phyloP scores from a whole-genome alignment of 2,888 invertebrate species.

The Apodemia mormo region DNA sequence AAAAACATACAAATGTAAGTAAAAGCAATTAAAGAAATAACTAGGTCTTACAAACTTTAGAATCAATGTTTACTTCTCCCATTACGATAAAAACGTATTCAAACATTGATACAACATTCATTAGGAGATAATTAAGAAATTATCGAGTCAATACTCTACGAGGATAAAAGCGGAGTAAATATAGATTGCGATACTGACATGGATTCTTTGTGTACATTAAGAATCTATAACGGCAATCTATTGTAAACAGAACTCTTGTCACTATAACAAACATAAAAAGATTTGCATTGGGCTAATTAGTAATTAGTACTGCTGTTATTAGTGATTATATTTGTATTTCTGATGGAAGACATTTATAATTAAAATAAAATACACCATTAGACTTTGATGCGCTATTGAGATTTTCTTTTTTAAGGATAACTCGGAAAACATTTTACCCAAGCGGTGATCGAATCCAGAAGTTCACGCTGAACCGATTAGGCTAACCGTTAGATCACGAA shows the following conservation, averaged over 20 bases:
- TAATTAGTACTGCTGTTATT: too few species aligned
- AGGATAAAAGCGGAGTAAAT: constrained; percentile 4
- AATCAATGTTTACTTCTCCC: neutral
- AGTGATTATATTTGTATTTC: too few species aligned
- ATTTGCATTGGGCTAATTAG: too few species aligned
- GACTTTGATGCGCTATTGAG: too few species aligned
- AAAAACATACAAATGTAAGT: neutral
- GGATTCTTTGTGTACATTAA: neutral
- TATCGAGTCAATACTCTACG: neutral
- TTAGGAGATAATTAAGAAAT: constrained; percentile 16
- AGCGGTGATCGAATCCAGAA: too few species aligned
- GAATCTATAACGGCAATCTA: neutral
- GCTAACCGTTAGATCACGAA: too few species aligned
- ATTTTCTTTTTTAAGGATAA: too few species aligned
- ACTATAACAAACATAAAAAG: too few species aligned
- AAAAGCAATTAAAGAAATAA: constrained; percentile 3
- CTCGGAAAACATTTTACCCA: too few species aligned
- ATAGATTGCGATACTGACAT: constrained; percentile 2
- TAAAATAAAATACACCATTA: too few species aligned
- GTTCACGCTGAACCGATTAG: too few species aligned
- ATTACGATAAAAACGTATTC: constrained; percentile 3
- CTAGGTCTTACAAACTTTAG: constrained; percentile 4
- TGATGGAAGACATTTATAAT: too few species aligned
- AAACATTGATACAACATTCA: constrained; percentile 4
- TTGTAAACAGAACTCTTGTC: neutral